Conservation (phyloP, 2,888 invertebrate species). For the Brenthis daphne region DNA sequence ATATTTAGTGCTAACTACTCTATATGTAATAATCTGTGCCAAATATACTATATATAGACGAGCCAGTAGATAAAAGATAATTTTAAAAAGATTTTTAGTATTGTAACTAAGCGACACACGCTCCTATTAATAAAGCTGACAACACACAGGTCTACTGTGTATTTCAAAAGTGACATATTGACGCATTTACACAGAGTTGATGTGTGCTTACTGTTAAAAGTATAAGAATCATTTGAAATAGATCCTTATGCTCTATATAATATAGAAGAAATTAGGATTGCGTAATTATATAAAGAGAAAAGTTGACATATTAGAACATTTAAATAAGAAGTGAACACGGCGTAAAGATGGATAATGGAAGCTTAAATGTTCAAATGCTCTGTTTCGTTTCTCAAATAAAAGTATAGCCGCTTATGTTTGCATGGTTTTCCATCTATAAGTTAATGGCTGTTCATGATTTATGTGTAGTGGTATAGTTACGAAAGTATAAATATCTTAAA, state of each 20-base stretch:
- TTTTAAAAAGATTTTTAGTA: slow-evolving; percentile 7
- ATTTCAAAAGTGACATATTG: slow-evolving; percentile 18
- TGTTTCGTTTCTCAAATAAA: background rate
- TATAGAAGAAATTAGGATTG: background rate
- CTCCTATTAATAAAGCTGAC: slow-evolving; percentile 18
- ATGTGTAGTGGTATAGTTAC: too few relatives aligned
- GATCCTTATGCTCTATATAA: slow-evolving; percentile 1
- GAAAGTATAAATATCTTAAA: too few relatives aligned
- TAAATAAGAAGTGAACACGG: slow-evolving; percentile 10
- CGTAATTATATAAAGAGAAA: background rate
- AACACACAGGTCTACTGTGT: slow-evolving; percentile 14
- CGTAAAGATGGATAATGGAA: slow-evolving; percentile 4
- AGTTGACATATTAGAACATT: slow-evolving; percentile 4
- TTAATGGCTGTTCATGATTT: too few relatives aligned
- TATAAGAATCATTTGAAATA: slow-evolving; percentile 1
- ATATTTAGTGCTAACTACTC: too few relatives aligned
- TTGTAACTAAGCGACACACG: slow-evolving; percentile 11
- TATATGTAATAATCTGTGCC: background rate
- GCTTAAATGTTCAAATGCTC: slow-evolving; percentile 3
- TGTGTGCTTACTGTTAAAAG: background rate
- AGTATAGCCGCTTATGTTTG: background rate
- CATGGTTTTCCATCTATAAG: too few relatives aligned
- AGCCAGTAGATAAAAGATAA: background rate
- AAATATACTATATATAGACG: slow-evolving; percentile 5
- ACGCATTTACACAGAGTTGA: slow-evolving; percentile 21